These are phyloP conservation scores for Sternotherus odoratus DNA, from an alignment of 2,797 vertebrate species.

Conservation along the genomic window DNA sequence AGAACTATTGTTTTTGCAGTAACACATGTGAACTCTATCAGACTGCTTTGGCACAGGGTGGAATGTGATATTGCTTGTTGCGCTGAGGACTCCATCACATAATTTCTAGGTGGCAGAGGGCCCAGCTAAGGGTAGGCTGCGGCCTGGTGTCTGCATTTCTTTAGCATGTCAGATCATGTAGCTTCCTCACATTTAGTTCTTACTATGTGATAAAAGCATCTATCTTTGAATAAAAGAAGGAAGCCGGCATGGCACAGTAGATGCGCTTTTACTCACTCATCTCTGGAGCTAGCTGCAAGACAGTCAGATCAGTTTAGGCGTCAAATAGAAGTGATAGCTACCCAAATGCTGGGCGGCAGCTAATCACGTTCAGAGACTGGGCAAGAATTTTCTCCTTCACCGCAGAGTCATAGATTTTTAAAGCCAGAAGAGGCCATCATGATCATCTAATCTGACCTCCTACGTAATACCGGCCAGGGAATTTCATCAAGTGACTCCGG, in stretches of 20 bases:
- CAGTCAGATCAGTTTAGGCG: background rate
- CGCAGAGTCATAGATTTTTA: conserved; percentile 24
- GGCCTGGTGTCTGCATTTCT: background rate
- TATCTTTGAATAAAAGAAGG: conserved; percentile 36
- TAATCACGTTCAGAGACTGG: background rate
- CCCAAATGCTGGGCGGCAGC: background rate
- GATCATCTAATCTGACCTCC: conserved; percentile 1
- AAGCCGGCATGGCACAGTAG: background rate
- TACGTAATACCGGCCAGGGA: background rate
- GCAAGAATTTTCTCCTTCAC: conserved; percentile 17
- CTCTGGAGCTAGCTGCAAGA: background rate
- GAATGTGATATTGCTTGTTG: background rate
- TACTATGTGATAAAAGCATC: conserved; percentile 34
- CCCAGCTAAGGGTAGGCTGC: background rate
- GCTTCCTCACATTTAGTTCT: background rate
- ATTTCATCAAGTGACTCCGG: background rate
- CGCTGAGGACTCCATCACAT: background rate
- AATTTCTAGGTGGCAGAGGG: too few species aligned
- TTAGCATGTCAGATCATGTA: background rate
- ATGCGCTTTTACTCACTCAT: background rate
- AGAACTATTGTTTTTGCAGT: background rate
- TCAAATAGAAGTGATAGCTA: conserved; percentile 12
- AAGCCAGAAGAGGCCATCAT: background rate
- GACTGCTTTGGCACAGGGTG: background rate
- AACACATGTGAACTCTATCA: background rate